Evolutionary conservation across 2,888 invertebrate genomes (phyloP).

Genomic region (Thalpophila matura): DNA sequence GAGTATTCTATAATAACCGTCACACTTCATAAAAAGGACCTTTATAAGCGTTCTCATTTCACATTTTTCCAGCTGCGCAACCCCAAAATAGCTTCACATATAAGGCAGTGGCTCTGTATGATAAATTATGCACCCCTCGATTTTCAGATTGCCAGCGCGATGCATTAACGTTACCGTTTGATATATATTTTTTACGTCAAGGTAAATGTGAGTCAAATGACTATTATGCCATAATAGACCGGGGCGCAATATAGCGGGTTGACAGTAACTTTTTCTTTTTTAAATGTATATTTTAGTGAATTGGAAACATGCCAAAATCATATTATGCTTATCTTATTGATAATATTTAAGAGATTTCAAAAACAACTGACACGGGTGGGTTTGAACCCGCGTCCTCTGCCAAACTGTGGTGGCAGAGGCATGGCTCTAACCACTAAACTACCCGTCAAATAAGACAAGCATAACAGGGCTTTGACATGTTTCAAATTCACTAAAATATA

Average conservation of each 20-base stretch:
- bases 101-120: constrained; percentile 77
- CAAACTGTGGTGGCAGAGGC: too few relatives aligned
- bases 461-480: too few relatives aligned
- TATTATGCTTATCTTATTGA: too few relatives aligned
- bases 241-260: constrained; percentile 36
- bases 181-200: constrained; percentile 76
- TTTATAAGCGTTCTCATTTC: constrained; percentile 3
- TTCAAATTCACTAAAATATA: too few relatives aligned
- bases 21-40: background rate
- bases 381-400: too few relatives aligned
- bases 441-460: too few relatives aligned
- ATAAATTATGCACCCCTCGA: constrained; percentile 90
- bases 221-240: constrained; percentile 76
- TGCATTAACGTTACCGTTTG: constrained; percentile 86
- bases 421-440: too few relatives aligned
- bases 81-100: constrained; percentile 83
- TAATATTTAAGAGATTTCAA: too few relatives aligned
- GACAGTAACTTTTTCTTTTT: constrained; percentile 4
- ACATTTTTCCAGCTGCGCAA: constrained; percentile 35
- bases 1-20: too few relatives aligned
- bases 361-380: too few relatives aligned
- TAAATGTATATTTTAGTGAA: too few relatives aligned
- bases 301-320: too few relatives aligned
- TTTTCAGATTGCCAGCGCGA: constrained; percentile 83
- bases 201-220: constrained; percentile 84